Evolutionary conservation across 2,113 vertebrate species (phyloP), one percentile per base, ranked within the genome.

Genomic region (Pelvicachromis taeniatus): DNA sequence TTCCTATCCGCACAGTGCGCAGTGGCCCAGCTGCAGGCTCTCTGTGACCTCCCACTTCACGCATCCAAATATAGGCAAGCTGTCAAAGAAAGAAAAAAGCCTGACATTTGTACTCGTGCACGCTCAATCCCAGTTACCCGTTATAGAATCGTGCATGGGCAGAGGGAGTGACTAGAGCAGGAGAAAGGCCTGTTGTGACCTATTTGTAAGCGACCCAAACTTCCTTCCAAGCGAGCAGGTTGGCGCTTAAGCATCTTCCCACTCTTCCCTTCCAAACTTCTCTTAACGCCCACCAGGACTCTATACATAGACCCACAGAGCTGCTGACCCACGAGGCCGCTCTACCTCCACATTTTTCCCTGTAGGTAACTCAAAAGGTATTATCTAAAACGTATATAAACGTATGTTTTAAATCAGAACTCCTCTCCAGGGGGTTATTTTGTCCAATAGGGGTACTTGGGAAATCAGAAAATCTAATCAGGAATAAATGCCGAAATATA

Each of bases 271-370:
- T 54, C 48, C 5, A 29, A n/a, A 38, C 82, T 77, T 87, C 81
- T 81, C 65, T 84, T 29, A 19, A 87, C 90, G 80, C 94, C 92
- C 92, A 94, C 93, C 77, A 78, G 45, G 26, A 42, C 77, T 88
- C 90, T 84, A 90, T 93, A 89, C 85, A 90, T 89, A 92, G 89
- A 70, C 26, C 55, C 9, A 35, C 82, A 48, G 83, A 82, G 83
- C 88, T 63, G 77, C 54, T 85, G 90, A 88, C 86, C 92, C 91
- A 89, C 82, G 52, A 79, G 23, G 35, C 75, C 12, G 53, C 87
- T 81, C 78, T 82, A 84, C 85, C 63, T 75, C 68, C 42, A 50
- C 42, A 77, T 63, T 63, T n/a, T 75, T 75, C 50, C 68, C 29
- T n/a, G 45, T 19, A 11, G 45, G 45, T 31, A 50, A 50, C 42